phyloP scores from a whole-genome alignment of 2,113 vertebrate genomes.

The Apus apus region DNA sequence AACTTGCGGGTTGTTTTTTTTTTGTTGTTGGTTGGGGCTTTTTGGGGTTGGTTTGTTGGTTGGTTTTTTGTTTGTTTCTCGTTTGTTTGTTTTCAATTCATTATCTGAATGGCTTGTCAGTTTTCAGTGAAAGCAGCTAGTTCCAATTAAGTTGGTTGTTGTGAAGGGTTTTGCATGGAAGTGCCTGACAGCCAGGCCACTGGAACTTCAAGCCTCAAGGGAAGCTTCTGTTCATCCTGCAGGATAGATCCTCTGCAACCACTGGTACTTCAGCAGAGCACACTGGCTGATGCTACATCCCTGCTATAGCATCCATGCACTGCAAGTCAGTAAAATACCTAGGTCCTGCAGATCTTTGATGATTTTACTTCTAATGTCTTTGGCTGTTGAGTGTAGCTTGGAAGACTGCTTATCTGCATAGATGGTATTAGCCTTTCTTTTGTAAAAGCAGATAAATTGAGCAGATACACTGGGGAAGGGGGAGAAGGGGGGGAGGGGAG shows the following conservation, averaged over 20 bases:
- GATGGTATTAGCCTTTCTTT: not conserved
- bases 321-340: not conserved
- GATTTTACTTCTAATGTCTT: not conserved
- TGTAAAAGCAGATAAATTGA: not conserved
- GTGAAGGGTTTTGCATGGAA: not conserved
- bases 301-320: accelerated
- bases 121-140: not conserved
- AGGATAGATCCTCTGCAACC: not conserved
- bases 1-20: not conserved
- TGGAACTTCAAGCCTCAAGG: not conserved
- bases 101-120: not conserved
- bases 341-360: too few relatives aligned
- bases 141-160: not conserved
- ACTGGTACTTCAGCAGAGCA: not conserved
- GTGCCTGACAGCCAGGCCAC: not conserved
- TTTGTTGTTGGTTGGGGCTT: not conserved
- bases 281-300: not conserved
- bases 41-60: too few relatives aligned
- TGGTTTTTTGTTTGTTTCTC: not conserved
- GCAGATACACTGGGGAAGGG: accelerated
- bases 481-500: too few relatives aligned
- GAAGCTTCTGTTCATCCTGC: not conserved
- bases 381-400: not conserved
- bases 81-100: not conserved
- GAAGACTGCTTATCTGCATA: accelerated